These are phyloP conservation scores for Desmodus rotundus DNA, from an alignment of 2,113 vertebrate species.

Conservation along the genomic window DNA sequence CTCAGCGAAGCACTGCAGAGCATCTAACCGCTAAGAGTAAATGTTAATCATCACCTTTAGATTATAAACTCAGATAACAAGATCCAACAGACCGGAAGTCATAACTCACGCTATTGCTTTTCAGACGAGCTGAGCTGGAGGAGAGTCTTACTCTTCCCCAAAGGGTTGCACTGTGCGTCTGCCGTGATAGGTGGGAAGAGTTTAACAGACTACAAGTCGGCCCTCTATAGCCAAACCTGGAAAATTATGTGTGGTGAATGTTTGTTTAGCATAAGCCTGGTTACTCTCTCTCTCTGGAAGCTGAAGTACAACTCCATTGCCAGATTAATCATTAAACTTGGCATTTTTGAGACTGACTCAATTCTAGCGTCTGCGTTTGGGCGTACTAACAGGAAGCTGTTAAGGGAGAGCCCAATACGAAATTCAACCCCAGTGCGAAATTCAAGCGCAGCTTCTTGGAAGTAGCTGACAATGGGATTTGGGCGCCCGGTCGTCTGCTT, in stretches of 20 bases:
- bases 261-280: background rate
- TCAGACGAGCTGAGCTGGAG: background rate
- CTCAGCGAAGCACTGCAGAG: background rate
- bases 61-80: conserved; percentile 12
- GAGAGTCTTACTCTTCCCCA: background rate
- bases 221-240: background rate
- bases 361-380: background rate
- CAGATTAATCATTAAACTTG: background rate
- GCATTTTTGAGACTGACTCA: background rate
- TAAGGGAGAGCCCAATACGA: background rate
- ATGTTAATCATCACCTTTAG: background rate
- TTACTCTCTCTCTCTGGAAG: background rate
- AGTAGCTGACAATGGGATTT: too few relatives aligned
- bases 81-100: conserved; percentile 38
- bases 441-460: background rate
- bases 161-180: background rate
- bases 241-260: background rate
- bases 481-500: rapidly evolving
- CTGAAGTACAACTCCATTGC: background rate
- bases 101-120: background rate
- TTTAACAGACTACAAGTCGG: background rate
- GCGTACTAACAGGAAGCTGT: background rate
- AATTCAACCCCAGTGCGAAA: too few relatives aligned
- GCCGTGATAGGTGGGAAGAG: background rate
- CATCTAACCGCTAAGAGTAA: background rate